phyloP scores from a whole-genome alignment of 2,113 vertebrate species.

The Sigmodon hispidus region DNA sequence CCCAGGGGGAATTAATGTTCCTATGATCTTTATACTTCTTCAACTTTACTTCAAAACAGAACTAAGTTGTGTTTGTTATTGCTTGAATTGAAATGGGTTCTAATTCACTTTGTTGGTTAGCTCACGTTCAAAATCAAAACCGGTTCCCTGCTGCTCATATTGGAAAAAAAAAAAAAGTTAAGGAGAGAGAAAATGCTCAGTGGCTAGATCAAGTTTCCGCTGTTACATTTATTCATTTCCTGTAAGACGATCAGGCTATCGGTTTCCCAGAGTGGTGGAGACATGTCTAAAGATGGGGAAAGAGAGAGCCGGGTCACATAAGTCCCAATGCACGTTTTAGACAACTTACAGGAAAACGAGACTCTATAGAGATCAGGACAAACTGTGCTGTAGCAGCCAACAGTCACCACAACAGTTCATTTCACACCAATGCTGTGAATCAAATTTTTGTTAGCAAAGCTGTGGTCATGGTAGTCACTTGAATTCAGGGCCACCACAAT shows the following conservation, averaged over 20 bases:
- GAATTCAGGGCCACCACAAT: not conserved
- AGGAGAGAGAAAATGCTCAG: slow-evolving; percentile 49
- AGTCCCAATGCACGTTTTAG: not conserved
- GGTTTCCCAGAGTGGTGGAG: slow-evolving; percentile 45
- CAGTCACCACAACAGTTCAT: not conserved
- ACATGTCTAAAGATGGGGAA: not conserved
- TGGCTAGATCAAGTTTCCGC: slow-evolving; percentile 47
- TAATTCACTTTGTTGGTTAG: slow-evolving; percentile 61
- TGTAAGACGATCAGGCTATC: slow-evolving; percentile 24
- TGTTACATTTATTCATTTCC: slow-evolving; percentile 40
- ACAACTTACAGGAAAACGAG: not conserved
- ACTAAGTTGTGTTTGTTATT: slow-evolving; percentile 61
- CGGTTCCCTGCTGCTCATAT: slow-evolving; percentile 46
- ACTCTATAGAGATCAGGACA: not conserved
- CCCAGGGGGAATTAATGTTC: not conserved
- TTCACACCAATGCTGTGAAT: not conserved
- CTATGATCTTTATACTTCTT: slow-evolving; percentile 10
- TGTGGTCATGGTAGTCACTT: not conserved
- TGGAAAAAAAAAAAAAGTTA: not conserved
- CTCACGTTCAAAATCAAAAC: slow-evolving; percentile 64
- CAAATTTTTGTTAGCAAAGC: not conserved
- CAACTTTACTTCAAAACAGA: slow-evolving; percentile 70
- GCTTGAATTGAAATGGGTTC: slow-evolving; percentile 66
- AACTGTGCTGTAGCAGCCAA: not conserved
- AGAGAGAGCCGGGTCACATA: not conserved